Conservation (phyloP, 2,797 vertebrate species). For the Okamejei kenojei region DNA sequence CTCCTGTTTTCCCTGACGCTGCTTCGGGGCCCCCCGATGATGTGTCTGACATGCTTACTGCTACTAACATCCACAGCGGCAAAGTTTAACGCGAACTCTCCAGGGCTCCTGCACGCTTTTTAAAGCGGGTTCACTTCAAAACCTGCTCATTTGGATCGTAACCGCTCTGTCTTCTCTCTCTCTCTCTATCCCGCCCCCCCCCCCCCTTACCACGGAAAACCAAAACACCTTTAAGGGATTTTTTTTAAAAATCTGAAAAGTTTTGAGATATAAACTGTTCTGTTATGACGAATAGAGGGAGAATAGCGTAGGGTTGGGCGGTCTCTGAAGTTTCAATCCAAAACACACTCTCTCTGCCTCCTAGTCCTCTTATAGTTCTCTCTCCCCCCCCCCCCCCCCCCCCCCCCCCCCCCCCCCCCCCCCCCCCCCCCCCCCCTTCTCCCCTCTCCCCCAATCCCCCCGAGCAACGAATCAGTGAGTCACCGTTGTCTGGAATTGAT, state of each 20-base stretch:
- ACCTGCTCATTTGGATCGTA: not conserved
- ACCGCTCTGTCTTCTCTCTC: not conserved
- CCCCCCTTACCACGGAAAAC: not conserved
- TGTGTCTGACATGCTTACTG: constrained; percentile 53
- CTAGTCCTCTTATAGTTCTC: constrained; percentile 42
- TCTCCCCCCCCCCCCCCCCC: not conserved
- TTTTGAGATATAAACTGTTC: constrained; percentile 38
- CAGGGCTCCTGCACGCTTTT: not conserved
- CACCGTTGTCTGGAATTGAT: too few species aligned
- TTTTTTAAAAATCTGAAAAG: constrained; percentile 45
- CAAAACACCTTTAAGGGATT: constrained; percentile 49
- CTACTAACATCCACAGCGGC: constrained; percentile 16
- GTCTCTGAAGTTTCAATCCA: constrained; percentile 42
- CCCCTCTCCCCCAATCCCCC: too few species aligned
- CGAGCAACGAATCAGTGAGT: too few species aligned
- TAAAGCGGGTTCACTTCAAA: not conserved
- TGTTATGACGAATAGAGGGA: constrained; percentile 43
- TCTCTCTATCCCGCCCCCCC: too few species aligned
- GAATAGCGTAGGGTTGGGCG: constrained; percentile 38
- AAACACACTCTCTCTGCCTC: constrained; percentile 41
- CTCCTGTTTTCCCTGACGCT: constrained; percentile 41
- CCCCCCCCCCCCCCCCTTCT: too few species aligned
- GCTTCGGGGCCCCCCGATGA: constrained; percentile 65
- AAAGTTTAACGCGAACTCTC: not conserved
- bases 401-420: too few species aligned